Percentiles rank a stretch among this genome's conserved stretches.
Evolutionary conservation across 2,888 invertebrate species (phyloP).

Genomic region (Linnaemya vulpina): DNA sequence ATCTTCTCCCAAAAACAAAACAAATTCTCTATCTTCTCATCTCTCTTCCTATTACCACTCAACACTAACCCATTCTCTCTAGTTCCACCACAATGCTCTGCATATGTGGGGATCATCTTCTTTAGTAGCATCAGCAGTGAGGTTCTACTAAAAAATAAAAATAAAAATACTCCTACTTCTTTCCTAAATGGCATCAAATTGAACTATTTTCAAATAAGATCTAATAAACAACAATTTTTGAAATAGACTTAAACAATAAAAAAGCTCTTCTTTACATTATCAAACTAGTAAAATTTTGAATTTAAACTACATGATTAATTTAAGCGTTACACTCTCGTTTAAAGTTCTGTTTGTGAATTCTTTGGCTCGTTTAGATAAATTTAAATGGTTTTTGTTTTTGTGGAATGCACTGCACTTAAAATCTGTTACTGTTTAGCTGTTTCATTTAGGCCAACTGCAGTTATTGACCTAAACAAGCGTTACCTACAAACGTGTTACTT

Average conservation of each 20-base stretch:
- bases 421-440: neutral
- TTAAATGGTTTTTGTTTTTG: constrained; percentile 13
- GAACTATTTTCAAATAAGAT: neutral
- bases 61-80: too few species aligned
- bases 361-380: constrained; percentile 27
- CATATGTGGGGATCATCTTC: too few species aligned
- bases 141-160: too few species aligned
- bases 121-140: too few species aligned
- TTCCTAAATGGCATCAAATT: neutral
- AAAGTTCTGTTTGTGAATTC: constrained; percentile 24
- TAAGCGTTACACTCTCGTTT: constrained; percentile 1
- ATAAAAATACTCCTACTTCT: neutral
- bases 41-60: too few species aligned
- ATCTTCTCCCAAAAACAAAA: too few species aligned
- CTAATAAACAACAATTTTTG: neutral
- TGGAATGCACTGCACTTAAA: constrained; percentile 36
- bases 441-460: constrained; percentile 72
- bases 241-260: neutral
- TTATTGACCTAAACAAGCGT: constrained; percentile 74
- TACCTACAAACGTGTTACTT: constrained; percentile 87
- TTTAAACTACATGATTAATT: constrained; percentile 25
- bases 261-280: neutral
- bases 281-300: neutral
- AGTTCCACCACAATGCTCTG: too few species aligned
- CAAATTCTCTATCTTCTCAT: too few species aligned